Evolutionary conservation across 2,113 vertebrate species (phyloP).

Genomic region (Platycercus adscitus): DNA sequence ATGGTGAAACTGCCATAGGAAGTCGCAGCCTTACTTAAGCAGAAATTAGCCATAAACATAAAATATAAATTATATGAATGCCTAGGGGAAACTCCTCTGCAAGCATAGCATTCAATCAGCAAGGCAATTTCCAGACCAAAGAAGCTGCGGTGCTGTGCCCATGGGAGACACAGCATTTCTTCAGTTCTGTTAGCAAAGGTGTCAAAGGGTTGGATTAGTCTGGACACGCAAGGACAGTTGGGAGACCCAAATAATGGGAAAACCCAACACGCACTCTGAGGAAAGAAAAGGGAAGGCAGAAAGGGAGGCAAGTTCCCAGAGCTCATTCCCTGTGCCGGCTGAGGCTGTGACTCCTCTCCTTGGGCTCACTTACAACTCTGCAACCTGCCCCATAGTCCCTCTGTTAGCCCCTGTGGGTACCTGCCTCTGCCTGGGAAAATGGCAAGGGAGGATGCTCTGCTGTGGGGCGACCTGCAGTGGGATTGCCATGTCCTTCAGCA

Average conservation of each 20-base stretch:
- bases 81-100: background rate
- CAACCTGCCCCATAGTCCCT: no score
- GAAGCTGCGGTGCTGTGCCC: background rate
- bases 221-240: background rate
- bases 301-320: background rate
- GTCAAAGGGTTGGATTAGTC: background rate
- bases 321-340: background rate
- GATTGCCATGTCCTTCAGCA: background rate
- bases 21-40: background rate
- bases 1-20: background rate
- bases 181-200: background rate
- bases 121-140: background rate
- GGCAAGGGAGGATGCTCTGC: background rate
- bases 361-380: background rate
- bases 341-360: background rate
- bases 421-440: background rate
- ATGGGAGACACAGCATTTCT: background rate
- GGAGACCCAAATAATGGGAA: background rate
- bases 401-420: background rate
- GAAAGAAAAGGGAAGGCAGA: background rate
- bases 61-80: background rate
- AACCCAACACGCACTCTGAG: background rate
- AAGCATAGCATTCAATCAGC: background rate
- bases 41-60: conserved; percentile 4
- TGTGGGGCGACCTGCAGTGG: background rate